Base-by-base conservation (phyloP, 2,888 invertebrate genomes). In the Balanococcus diminutus region DNA sequence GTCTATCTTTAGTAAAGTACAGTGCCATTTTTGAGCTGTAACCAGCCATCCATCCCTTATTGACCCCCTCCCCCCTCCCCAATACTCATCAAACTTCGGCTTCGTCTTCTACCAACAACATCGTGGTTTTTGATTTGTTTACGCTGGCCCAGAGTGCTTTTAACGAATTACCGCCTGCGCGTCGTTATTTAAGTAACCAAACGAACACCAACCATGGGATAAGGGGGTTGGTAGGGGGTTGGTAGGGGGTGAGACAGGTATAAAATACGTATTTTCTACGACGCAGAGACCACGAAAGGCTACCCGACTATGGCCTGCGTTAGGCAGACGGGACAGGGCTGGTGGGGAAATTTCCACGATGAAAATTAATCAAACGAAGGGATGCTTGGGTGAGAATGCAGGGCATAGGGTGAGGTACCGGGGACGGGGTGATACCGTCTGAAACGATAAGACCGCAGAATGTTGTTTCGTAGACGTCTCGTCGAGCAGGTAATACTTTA, bases 131-230 rank as follows among this genome's bases (percentile, higher is more conserved):
- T 67, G 61, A 67, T 67, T 67, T 67, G 61, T 67, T 67, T 67
- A 67, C 61, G 61, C 61, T 67, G 61, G 61, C 28, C 61, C 28
- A 67, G 61, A 22, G 61, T 67, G 61, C 61, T 67, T 67, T 67
- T 67, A 67, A 67, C 61, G 28, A 67, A 67, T 67, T 67, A 67
- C 51, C 51, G 19, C n/a, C 19, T 51, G 51, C 19, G 19, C 51
- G 51, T 51, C 51, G 51, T 51, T 51, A 51, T 51, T 51, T 51
- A 51, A 51, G 51, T 51, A 51, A 51, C 51, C 51, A 8, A 51
- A 8, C 51, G n/a, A 51, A 51, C 8, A 8, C 36, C 8, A n/a
- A n/a, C n/a, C n/a, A n/a, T 8, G 36, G 19, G n/a, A 19, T 51
- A 4, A n/a, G 9, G 51, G 51, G 51, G 6, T 51, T 4, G 19